Conservation (phyloP, 2,797 vertebrate species). For the Sardinella longiceps region DNA sequence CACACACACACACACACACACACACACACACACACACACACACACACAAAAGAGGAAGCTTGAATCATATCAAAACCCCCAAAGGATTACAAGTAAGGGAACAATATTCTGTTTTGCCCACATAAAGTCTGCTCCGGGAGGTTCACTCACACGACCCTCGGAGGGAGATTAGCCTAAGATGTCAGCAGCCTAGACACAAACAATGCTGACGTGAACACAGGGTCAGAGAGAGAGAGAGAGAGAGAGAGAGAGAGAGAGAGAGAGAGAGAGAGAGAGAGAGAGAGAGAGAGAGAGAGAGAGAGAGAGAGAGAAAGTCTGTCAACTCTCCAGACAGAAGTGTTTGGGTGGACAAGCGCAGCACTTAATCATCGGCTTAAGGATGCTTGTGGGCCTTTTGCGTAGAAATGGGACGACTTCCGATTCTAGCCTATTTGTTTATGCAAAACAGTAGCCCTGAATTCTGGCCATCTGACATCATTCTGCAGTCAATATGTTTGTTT, state of each 20-base stretch:
- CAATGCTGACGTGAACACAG: not conserved
- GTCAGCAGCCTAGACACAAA: slow-evolving; percentile 13
- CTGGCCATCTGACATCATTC: not conserved
- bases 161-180: slow-evolving; percentile 3
- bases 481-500: not conserved
- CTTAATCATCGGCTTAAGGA: slow-evolving; percentile 12
- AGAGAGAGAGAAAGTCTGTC: not conserved
- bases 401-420: not conserved
- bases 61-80: slow-evolving; percentile 12
- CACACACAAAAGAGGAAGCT: not conserved
- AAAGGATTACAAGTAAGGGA: not conserved
- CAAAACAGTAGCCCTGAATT: not conserved
- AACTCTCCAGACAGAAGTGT: not conserved
- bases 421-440: not conserved
- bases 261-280: no score
- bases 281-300: no score
- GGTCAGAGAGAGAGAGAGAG: slow-evolving; percentile 19
- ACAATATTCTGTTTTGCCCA: slow-evolving; percentile 1
- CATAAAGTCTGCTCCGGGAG: not conserved
- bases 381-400: not conserved
- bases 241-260: no score
- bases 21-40: slow-evolving; percentile 10
- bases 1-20: not conserved
- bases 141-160: not conserved
- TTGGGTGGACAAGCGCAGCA: not conserved